Base-by-base conservation (phyloP, 2,888 invertebrate genomes). In the Epistrophe eligans region DNA sequence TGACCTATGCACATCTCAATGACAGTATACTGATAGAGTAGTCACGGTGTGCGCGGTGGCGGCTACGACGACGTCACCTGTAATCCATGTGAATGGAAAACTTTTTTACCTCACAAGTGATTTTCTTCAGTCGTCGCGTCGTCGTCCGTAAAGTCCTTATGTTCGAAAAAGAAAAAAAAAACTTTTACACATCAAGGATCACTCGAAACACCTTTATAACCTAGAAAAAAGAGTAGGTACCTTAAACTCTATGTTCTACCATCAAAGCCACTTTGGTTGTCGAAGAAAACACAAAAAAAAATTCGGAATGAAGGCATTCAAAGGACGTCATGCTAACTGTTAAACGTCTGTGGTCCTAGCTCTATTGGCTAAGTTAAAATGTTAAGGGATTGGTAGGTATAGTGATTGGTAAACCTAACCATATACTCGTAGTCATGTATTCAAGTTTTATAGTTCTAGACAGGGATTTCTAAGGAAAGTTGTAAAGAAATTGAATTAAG, bases 401-500 rank as follows among this genome's bases (percentile, higher is more conserved):
- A 17, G n/a, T 17, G 10, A 9, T n/a, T 52, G 50, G 50, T 13
- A 13, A 52, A 55, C 24, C 4, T 28, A n/a, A 28, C 55, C 55
- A n/a, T 15, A 19, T 32, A 48, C 13, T 15, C 11, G 38, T 6
- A 35, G 7, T n/a, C n/a, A n/a, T n/a, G n/a, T n/a, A n/a, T n/a
- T n/a, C n/a, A n/a, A n/a, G n/a, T n/a, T n/a, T n/a, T n/a, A n/a
- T n/a, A 8, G 1, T 8, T 67, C 28, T n/a, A 57, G 64, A 64
- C 19, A 50, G 62, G 50, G 57, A 62, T n/a, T 64, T 19, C 55
- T 72, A 79, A 72, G 76, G 76, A 87, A 87, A 83, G 83, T 83
- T 79, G 82, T 83, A 83, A 83, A 79, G 87, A 87, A 83, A 87
- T 87, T 87, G 82, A 83, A 87, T 87, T 79, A 87, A 76, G 71